Percentiles rank a stretch among this genome's conserved stretches.
phyloP scores from a whole-genome alignment of 2,113 vertebrate species.

The Martes martes region DNA sequence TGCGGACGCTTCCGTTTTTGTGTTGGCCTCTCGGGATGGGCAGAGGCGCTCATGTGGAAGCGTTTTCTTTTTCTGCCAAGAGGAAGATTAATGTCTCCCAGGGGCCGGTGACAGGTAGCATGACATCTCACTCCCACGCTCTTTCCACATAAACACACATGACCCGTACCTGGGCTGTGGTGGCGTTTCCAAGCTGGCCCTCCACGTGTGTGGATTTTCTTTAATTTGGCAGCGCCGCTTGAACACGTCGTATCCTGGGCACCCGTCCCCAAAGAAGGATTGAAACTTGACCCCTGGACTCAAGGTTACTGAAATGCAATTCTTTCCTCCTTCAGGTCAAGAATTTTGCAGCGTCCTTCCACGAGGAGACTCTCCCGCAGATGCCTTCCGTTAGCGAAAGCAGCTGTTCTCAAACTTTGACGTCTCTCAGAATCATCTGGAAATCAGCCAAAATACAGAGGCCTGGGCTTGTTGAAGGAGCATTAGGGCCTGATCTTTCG shows the following conservation, averaged over 20 bases:
- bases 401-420: neutral
- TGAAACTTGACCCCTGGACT: neutral
- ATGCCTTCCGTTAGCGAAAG: neutral
- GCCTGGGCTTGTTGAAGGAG: neutral
- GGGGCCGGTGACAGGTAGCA: conserved; percentile 16
- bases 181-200: neutral
- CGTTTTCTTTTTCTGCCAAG: conserved; percentile 11
- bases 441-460: neutral
- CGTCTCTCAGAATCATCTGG: neutral
- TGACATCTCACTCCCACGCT: neutral
- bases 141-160: neutral
- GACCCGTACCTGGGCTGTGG: neutral
- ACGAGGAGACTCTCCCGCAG: neutral
- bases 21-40: neutral
- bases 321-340: neutral
- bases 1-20: neutral
- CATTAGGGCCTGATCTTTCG: neutral
- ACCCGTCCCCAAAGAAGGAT: neutral
- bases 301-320: neutral
- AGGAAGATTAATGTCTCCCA: conserved; percentile 31
- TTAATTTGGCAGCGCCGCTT: neutral
- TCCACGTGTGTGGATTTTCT: neutral
- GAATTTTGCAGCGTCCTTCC: neutral
- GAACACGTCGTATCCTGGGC: neutral
- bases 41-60: neutral